phyloP scores from a whole-genome alignment of 2,888 invertebrate genomes.

The Pristionchus arcanus region DNA sequence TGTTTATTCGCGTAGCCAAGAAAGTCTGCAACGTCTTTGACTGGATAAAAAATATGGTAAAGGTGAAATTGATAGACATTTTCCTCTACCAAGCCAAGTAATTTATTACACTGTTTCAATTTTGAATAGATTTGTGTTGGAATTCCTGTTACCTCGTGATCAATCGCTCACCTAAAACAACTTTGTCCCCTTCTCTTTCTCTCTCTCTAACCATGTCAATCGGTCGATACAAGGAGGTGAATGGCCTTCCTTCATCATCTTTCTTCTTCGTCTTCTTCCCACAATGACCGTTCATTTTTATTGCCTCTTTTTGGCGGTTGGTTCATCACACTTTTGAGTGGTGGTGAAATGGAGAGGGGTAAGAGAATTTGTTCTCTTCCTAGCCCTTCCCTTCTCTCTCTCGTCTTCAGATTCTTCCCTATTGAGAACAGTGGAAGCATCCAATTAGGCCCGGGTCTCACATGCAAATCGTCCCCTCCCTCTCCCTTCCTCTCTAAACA shows the following conservation, averaged over 20 bases:
- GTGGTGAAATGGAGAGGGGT: neutral
- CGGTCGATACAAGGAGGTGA: constrained; percentile 42
- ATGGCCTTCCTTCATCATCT: constrained; percentile 51
- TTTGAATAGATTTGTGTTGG: too few species aligned
- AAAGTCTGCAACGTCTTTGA: neutral
- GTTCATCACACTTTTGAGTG: neutral
- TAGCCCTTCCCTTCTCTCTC: neutral
- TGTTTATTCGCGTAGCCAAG: constrained; percentile 28
- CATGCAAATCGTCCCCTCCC: constrained; percentile 38
- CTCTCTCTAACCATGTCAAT: constrained; percentile 15
- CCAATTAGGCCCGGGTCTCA: constrained; percentile 42
- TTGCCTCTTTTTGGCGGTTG: constrained; percentile 59
- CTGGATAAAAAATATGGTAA: neutral
- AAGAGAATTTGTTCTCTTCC: neutral
- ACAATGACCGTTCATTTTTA: constrained; percentile 74
- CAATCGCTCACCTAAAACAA: neutral
- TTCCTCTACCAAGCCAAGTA: too few species aligned
- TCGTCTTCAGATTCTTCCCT: constrained; percentile 4
- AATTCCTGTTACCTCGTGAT: neutral
- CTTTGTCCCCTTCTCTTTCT: constrained; percentile 1
- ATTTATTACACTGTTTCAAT: too few species aligned
- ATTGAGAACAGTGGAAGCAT: constrained; percentile 23
- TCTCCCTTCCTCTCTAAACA: constrained; percentile 48
- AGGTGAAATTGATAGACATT: too few species aligned
- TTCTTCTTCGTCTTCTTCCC: constrained; percentile 58